Evolutionary conservation across 2,888 invertebrate species (phyloP), one percentile per base, ranked within the genome.

Genomic region (Amorpha juglandis): DNA sequence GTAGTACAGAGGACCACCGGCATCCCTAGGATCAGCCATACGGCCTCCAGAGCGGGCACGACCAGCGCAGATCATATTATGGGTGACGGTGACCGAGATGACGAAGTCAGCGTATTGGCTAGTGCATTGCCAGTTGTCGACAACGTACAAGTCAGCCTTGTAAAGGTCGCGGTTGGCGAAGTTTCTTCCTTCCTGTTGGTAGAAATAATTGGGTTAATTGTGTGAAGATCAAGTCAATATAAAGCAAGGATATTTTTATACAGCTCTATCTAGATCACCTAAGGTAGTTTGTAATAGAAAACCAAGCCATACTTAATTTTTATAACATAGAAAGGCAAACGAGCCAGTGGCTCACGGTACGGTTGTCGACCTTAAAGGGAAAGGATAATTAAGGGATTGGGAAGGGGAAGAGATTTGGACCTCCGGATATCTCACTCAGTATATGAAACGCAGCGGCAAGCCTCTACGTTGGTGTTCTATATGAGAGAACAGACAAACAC

Each of bases 1-100:
- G 63, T 70, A 76, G 66, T 70, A 70, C 6, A 79, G 19, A 3
- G 76, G 77, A 12, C 78, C 72, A 0, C 79, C 78, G 1, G 62
- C 63, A 38, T 79, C 78, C 0, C 76, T 72, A 14, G 58, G 55
- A 55, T 76, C 77, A 0, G 70, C 33, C 27, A 74, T 69, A 0
- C 73, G 68, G 8, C 78, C 78, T 0, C 62, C 16, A 0, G 63
- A n/a, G 1, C 0, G 11, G 0, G 72, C 72, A 68, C 82, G 80
- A 66, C 85, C 86, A 68, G 87, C 71, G 64, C 92, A 91, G 58
- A 92, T 80, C 66, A 92, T 93, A 69, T 87, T 88, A 72, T 90
- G 79, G 4, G 83, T 81, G 55, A 84, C 71, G 11, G n/a, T 51
- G 6, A 50, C 42, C 16, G 42, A 16, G 9, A 58, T 6, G 1